Conservation (phyloP, 2,888 invertebrate genomes). For the Scrobipalpa costella region DNA sequence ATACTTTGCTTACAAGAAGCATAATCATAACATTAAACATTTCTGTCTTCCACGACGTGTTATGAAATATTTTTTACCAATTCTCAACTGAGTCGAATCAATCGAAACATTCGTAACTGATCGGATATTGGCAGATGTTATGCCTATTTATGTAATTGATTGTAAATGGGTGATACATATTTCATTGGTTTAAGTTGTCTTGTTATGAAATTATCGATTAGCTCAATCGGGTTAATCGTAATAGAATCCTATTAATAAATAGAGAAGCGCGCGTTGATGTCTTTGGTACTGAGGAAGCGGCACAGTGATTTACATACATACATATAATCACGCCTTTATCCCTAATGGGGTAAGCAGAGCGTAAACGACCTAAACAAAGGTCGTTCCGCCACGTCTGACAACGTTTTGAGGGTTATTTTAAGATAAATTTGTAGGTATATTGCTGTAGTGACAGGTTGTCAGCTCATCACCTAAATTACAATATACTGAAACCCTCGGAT, state of each 20-base stretch:
- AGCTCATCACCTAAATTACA: no score
- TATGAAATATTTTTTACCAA: conserved; percentile 16
- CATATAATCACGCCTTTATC: no score
- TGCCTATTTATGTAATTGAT: conserved; percentile 15
- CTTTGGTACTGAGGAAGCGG: conserved; percentile 1
- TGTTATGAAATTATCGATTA: conserved; percentile 9
- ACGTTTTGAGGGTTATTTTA: no score
- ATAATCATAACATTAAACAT: neutral
- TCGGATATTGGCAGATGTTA: neutral
- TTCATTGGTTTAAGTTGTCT: neutral
- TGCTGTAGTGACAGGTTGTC: no score
- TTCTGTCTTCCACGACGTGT: neutral
- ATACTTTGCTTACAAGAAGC: neutral
- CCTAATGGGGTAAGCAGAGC: no score
- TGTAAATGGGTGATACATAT: neutral
- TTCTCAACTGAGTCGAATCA: conserved; percentile 3
- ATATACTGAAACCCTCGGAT: no score
- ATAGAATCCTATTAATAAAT: neutral
- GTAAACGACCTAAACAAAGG: no score
- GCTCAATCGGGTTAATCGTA: conserved; percentile 4
- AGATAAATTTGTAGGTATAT: no score
- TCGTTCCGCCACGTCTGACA: no score
- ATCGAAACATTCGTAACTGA: neutral
- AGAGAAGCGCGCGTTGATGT: conserved; percentile 14
- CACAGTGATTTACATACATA: neutral